Evolutionary conservation across 2,797 vertebrate species (phyloP).

Genomic region (Cynodonichthys magdalenae): DNA sequence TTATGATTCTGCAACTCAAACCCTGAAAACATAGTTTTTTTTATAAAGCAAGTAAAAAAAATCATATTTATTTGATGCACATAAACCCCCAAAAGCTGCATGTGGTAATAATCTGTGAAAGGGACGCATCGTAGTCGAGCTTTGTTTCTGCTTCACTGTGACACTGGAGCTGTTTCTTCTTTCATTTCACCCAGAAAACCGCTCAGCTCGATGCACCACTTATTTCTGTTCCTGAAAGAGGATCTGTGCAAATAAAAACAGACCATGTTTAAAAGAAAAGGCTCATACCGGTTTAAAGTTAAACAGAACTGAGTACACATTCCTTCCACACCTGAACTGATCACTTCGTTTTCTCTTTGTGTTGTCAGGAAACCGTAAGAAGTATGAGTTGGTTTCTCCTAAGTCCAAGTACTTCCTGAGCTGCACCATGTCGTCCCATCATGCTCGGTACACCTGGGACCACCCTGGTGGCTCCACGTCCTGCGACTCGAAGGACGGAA

Average conservation of each 20-base stretch:
- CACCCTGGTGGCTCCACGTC: fast-evolving
- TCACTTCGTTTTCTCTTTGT: slow-evolving; percentile 3
- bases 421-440: slow-evolving; percentile 64
- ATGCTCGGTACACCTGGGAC: slow-evolving; percentile 73
- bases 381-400: neutral
- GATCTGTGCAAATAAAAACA: neutral
- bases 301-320: neutral
- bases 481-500: slow-evolving; percentile 4
- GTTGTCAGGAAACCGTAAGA: fast-evolving
- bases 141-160: neutral
- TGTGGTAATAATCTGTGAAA: too few relatives aligned
- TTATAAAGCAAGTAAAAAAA: too few relatives aligned
- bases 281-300: neutral
- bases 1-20: too few relatives aligned
- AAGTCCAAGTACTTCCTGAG: slow-evolving; percentile 47
- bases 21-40: too few relatives aligned
- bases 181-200: neutral
- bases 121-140: too few relatives aligned
- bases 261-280: too few relatives aligned
- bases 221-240: neutral
- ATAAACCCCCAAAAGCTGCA: too few relatives aligned
- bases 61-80: too few relatives aligned
- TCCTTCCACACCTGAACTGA: fast-evolving
- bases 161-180: neutral
- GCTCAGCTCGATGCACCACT: too few relatives aligned